A percentile compares a stretch with the other conserved stretches of the same genome.
Conservation (phyloP, 2,797 vertebrate genomes). For the Gephyroberyx darwinii region DNA sequence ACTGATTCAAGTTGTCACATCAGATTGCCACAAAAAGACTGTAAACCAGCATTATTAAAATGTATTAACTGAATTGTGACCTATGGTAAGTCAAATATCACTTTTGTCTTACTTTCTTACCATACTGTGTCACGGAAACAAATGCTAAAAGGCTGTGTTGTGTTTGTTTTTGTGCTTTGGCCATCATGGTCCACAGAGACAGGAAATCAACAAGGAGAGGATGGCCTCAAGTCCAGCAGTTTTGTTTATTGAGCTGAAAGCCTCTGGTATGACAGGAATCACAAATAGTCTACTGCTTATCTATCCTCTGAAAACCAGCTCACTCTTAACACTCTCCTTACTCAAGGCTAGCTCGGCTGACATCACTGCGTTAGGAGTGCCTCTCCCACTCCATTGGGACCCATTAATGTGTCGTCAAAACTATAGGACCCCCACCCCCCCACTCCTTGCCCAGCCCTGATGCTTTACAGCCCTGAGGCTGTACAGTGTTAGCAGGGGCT, state of each 20-base stretch:
- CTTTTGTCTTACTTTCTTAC: slow-evolving; percentile 1
- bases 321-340: slow-evolving; percentile 30
- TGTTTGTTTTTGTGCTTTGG: slow-evolving; percentile 38
- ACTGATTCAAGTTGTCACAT: neutral
- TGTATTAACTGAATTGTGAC: neutral
- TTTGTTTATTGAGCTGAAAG: slow-evolving; percentile 68
- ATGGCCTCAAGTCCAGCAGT: slow-evolving; percentile 35
- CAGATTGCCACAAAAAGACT: neutral
- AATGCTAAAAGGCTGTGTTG: slow-evolving; percentile 43
- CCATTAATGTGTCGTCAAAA: slow-evolving; percentile 50
- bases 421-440: slow-evolving; percentile 40
- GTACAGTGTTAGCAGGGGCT: slow-evolving; percentile 37
- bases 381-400: slow-evolving; percentile 69
- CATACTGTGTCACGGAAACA: slow-evolving; percentile 11
- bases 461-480: slow-evolving; percentile 22
- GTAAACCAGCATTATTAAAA: neutral
- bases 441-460: slow-evolving; percentile 26
- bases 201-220: slow-evolving; percentile 64
- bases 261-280: slow-evolving; percentile 73
- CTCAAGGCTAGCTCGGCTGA: slow-evolving; percentile 52
- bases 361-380: slow-evolving; percentile 61
- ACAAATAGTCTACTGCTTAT: slow-evolving; percentile 58
- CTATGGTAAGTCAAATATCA: neutral
- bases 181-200: slow-evolving; percentile 30
- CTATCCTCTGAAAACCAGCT: slow-evolving; percentile 52